These are phyloP conservation scores for Nicator chloris DNA, from an alignment of 2,113 vertebrate genomes.

Conservation along the genomic window DNA sequence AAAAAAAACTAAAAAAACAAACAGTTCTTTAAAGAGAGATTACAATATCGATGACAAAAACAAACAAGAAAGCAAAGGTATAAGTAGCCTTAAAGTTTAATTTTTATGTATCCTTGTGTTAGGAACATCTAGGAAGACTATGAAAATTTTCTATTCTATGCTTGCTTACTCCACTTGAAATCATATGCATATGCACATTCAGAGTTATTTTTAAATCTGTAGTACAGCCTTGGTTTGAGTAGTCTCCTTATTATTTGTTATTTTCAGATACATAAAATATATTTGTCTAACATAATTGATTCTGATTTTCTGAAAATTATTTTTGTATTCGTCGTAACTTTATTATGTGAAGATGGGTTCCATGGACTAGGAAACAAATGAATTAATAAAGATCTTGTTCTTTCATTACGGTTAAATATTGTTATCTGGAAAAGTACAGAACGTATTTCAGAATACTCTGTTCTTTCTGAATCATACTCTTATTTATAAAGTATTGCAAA, in stretches of 20 bases:
- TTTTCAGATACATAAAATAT: background rate
- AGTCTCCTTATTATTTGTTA: background rate
- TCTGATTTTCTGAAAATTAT: background rate
- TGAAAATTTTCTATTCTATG: background rate
- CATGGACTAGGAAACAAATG: background rate
- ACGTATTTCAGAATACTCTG: background rate
- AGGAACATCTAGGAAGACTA: background rate
- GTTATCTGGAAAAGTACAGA: background rate
- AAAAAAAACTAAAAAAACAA: background rate
- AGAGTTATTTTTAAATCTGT: background rate
- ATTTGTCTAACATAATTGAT: background rate
- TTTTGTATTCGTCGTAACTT: background rate
- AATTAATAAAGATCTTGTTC: background rate
- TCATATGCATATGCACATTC: background rate
- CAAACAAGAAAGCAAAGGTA: background rate
- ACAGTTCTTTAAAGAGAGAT: background rate
- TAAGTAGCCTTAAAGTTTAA: background rate
- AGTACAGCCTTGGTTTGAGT: background rate
- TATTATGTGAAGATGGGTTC: rapidly evolving
- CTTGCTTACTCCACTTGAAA: background rate
- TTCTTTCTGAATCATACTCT: background rate
- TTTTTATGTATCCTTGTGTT: background rate
- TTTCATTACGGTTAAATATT: background rate
- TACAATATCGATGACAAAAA: background rate
- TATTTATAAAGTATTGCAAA: background rate